Base-by-base conservation (phyloP, 2,113 vertebrate genomes). In the Clarias macrocephalus region DNA sequence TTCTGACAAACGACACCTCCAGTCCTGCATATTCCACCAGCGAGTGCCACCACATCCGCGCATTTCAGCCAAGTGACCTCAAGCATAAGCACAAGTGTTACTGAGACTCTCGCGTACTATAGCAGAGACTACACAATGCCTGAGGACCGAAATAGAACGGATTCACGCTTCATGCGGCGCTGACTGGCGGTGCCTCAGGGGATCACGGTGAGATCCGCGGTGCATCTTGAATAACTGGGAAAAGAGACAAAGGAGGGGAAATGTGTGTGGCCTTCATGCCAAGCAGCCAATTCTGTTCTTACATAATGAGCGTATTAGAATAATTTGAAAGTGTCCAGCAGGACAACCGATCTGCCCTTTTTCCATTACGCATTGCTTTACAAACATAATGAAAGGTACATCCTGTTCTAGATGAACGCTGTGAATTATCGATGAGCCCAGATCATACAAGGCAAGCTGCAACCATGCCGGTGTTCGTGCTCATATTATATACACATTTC, bases 161-260 rank as follows among this genome's bases (percentile, higher is more conserved):
- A 7, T 83, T 54, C 70, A 42, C 57, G 60, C 56, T 60, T 59
- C 48, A 12, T 60, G 77, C 25, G 33, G 37, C 66, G 62, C 11
- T 77, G 86, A 37, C 72, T 68, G 86, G 59, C 81, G 80, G 75
- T 59, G 65, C 37, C 73, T 68, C 30, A 54, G 25, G 70, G 68
- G 80, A 85, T 87, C 70, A 87, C 73, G 11, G 57, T 88, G 81
- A 48, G 48, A 88, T 63, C 30, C n/a, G 59, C 6, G 13, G 23
- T 62, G 80, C 60, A 42, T n/a, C 80, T 63, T 59, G n/a, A 89
- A 72, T 63, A 88, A 59, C 88, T 86, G 86, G 82, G 52, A 79
- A n/a, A 30, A 21, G 18, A 48, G 15, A 42, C 16, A 21, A 57
- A 21, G 19, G 6, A 75, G 48, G 5, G 21, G 30, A 37, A 18